These are phyloP conservation scores for Volucella inflata DNA, from an alignment of 2,888 invertebrate genomes.

Conservation along the genomic window DNA sequence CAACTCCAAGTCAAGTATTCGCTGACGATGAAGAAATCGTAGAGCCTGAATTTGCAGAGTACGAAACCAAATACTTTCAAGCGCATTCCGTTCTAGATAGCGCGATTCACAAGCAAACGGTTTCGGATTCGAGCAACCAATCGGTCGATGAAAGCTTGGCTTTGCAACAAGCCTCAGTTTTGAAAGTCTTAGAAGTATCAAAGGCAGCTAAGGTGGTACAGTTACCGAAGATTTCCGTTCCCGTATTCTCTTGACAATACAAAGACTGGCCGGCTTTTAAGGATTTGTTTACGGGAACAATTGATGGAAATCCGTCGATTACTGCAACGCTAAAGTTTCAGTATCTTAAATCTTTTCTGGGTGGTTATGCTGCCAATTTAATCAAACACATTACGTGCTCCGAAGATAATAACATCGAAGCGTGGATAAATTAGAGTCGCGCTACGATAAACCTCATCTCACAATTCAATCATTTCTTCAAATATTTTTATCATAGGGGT, in stretches of 20 bases:
- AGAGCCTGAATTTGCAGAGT: conserved; percentile 12
- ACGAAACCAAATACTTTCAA: conserved; percentile 12
- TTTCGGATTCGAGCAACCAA: neutral
- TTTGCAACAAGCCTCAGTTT: conserved; percentile 29
- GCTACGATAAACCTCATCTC: conserved; percentile 21
- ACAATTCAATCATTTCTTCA: conserved; percentile 39
- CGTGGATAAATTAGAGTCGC: conserved; percentile 30
- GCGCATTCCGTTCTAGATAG: neutral
- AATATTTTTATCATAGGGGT: conserved; percentile 40
- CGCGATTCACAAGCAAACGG: neutral
- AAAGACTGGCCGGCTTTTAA: conserved; percentile 39
- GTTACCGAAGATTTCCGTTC: too few species aligned
- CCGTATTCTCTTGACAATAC: conserved; percentile 33
- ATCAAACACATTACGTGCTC: conserved; percentile 30
- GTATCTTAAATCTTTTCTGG: too few species aligned
- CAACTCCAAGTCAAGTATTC: too few species aligned
- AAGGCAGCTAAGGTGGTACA: too few species aligned
- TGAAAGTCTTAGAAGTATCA: neutral
- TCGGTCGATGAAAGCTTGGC: conserved; percentile 1
- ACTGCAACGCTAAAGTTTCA: too few species aligned
- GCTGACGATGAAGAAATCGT: too few species aligned
- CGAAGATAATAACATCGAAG: conserved; percentile 26
- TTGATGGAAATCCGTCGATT: conserved; percentile 23
- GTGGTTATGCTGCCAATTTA: too few species aligned
- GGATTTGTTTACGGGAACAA: conserved; percentile 26